phyloP scores from a whole-genome alignment of 2,888 invertebrate genomes.

The Volucella inanis region DNA sequence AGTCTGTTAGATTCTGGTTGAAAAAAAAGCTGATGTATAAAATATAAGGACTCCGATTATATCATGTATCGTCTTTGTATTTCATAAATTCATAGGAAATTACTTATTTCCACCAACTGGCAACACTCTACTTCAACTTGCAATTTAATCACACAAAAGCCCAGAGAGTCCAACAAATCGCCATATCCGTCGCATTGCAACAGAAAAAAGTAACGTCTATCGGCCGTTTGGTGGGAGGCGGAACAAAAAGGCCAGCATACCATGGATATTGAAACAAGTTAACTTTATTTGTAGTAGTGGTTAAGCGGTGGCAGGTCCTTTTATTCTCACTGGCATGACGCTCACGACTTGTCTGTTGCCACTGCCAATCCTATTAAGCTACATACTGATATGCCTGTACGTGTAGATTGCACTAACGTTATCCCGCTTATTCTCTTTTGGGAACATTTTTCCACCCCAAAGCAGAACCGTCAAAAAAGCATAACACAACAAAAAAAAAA shows the following conservation, averaged over 20 bases:
- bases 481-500: not conserved
- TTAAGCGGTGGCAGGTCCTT: conserved; percentile 68
- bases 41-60: too few relatives aligned
- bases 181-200: conserved; percentile 73
- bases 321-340: conserved; percentile 19
- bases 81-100: too few relatives aligned
- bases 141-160: conserved; percentile 48
- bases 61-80: too few relatives aligned
- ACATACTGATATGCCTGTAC: not conserved
- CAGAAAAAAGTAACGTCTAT: conserved; percentile 59
- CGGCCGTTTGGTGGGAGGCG: not conserved
- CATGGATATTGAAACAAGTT: conserved; percentile 72
- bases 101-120: conserved; percentile 19
- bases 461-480: too few relatives aligned
- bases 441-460: not conserved
- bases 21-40: too few relatives aligned
- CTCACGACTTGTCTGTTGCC: conserved; percentile 15
- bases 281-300: conserved; percentile 75
- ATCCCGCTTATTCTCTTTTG: conserved; percentile 8
- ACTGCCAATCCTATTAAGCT: conserved; percentile 23
- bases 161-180: conserved; percentile 59
- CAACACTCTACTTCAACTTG: conserved; percentile 30
- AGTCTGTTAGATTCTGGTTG: too few relatives aligned
- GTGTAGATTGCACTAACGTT: not conserved
- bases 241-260: conserved; percentile 59